Conservation (phyloP, 2,113 vertebrate species). For the Otolemur garnettii region DNA sequence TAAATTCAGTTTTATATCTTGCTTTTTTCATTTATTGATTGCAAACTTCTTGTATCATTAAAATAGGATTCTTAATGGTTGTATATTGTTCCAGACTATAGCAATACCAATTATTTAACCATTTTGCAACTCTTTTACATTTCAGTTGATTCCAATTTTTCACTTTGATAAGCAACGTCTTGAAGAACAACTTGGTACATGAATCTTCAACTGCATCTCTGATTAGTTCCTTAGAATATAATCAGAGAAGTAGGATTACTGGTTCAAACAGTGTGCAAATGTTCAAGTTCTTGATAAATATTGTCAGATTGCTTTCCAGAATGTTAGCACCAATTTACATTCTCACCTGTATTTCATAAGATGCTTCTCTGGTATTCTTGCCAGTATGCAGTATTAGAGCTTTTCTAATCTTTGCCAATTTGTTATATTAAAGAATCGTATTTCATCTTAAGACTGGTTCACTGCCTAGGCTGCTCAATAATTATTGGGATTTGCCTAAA, state of each 20-base stretch:
- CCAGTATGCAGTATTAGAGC: not conserved
- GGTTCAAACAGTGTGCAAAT: conserved; percentile 24
- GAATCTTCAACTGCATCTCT: not conserved
- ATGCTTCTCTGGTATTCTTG: not conserved
- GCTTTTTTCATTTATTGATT: not conserved
- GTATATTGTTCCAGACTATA: not conserved
- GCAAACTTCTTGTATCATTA: not conserved
- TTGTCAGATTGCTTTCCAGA: conserved; percentile 41
- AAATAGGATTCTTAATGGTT: conserved; percentile 4
- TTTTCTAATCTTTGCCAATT: conserved; percentile 58
- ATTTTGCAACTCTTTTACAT: conserved; percentile 17
- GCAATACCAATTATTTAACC: conserved; percentile 23
- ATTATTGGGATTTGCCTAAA: conserved; percentile 54
- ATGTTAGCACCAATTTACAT: conserved; percentile 4
- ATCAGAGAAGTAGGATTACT: conserved; percentile 38
- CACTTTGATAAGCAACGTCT: not conserved
- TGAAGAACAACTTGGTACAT: conserved; percentile 28
- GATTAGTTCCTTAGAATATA: conserved; percentile 6
- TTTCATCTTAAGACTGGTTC: conserved; percentile 56
- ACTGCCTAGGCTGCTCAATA: conserved; percentile 6
- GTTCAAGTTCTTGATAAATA: conserved; percentile 22
- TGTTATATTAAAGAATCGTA: conserved; percentile 42
- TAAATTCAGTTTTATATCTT: not conserved
- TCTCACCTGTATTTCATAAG: conserved; percentile 33
- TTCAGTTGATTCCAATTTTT: conserved; percentile 20